Evolutionary conservation across 2,113 vertebrate species (phyloP), one percentile per base, ranked within the genome.

Genomic region (Gymnogyps californianus): DNA sequence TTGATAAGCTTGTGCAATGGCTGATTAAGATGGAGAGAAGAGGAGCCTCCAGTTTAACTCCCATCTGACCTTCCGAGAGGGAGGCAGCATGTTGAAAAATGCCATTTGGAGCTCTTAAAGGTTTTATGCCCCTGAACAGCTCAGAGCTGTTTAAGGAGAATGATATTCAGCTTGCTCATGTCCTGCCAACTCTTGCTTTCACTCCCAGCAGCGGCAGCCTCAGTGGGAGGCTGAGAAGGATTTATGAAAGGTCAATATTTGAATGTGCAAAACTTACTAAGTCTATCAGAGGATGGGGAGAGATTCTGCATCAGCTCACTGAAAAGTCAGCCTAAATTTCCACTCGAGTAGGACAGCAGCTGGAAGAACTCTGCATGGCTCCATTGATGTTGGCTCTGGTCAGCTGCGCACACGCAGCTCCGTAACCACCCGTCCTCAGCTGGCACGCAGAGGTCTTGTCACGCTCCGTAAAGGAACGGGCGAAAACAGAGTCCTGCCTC

Each of bases 201-300:
- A 24, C 83, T 97, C 72, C 42, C 89, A 82, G 95, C 90, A 81
- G 91, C 0, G 0, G 55, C 90, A 84, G 82, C 89, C 81, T 89
- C 89, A 2, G 74, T 49, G 94, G 94, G 92, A 95, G 82, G 44
- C 90, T 93, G 93, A 59, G 94, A 32, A 89, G 92, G 90, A 97
- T 97, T 96, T 92, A 86, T 75, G 69, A 97, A 97, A 97, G 95
- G 96, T 96, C 95, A 96, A 91, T 92, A 94, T 96, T 94, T 95
- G 94, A 97, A 97, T 96, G 96, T 96, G 90, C 93, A 97, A 96
- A 96, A 96, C 92, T 90, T 88, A 77, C 94, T 59, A 42, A 89
- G 87, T 87, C 92, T 96, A 12, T 72, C 83, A 51, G 87, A 77
- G 87, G 66, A 58, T 1, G 8, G 58, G 87, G 81, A 82, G 69